These are phyloP conservation scores for Eriocheir sinensis DNA, from an alignment of 1,140 invertebrate genomes.

Conservation along the genomic window DNA sequence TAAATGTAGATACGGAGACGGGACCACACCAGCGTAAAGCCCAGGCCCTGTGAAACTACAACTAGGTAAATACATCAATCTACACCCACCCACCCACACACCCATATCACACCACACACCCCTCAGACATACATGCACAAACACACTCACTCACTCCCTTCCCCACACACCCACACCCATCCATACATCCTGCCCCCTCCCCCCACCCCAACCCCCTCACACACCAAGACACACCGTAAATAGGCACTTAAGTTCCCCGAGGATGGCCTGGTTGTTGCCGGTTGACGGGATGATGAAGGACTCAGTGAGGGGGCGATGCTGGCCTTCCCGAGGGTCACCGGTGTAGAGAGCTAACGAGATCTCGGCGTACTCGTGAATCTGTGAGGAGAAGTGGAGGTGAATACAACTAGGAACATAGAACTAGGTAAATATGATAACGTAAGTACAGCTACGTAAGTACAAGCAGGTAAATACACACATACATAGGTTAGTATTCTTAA, in stretches of 20 bases:
- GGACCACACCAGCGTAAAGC: no score
- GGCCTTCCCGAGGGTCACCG: conserved; percentile 69
- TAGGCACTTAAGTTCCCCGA: conserved; percentile 83
- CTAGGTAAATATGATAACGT: no score
- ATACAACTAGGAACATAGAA: no score
- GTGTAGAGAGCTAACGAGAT: conserved; percentile 68
- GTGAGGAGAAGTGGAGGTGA: not conserved
- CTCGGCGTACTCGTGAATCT: conserved; percentile 73
- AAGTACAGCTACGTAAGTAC: no score
- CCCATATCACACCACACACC: no score
- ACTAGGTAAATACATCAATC: no score
- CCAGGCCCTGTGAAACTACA: no score
- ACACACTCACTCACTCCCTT: not conserved
- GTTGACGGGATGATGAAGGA: conserved; percentile 76
- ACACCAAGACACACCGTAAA: conserved; percentile 84
- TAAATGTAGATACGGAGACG: no score
- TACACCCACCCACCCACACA: no score
- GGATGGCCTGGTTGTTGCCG: conserved; percentile 65
- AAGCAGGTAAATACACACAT: no score
- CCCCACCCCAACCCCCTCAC: not conserved
- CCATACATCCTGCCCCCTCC: not conserved
- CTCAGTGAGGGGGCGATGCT: conserved; percentile 74
- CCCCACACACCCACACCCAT: no score
- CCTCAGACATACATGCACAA: not conserved
- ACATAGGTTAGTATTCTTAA: no score